A percentile compares a stretch with the other conserved stretches of the same genome.
Conservation (phyloP, 2,113 vertebrate species). For the Dolichallabes microphthalmus region DNA sequence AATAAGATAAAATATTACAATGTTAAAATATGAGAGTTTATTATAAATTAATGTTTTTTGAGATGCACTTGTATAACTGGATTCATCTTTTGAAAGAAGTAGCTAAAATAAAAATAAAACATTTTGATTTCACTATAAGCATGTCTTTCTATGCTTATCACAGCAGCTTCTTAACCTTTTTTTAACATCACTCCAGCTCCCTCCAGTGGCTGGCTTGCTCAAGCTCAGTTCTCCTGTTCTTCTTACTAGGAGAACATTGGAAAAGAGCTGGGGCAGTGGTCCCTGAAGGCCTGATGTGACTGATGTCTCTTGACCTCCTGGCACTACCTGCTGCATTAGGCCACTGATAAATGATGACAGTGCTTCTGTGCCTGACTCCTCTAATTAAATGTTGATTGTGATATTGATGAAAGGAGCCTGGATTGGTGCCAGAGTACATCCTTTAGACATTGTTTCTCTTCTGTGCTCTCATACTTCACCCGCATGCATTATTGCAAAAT, state of each 20-base stretch:
- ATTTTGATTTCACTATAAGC: neutral
- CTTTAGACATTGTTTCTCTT: neutral
- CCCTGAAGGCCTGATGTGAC: conserved; percentile 15
- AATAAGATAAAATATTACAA: no score
- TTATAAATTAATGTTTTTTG: no score
- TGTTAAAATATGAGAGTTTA: no score
- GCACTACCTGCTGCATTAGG: conserved; percentile 35
- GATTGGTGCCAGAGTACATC: conserved; percentile 19
- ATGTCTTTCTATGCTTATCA: neutral
- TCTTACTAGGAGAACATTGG: neutral
- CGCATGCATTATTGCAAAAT: conserved; percentile 15
- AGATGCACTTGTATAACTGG: neutral
- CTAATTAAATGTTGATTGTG: conserved; percentile 40
- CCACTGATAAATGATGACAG: conserved; percentile 30
- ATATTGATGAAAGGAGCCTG: conserved; percentile 33
- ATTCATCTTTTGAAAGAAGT: neutral
- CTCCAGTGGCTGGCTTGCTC: conserved; percentile 16
- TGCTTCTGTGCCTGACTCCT: conserved; percentile 27
- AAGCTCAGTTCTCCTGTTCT: neutral
- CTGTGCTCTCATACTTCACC: neutral
- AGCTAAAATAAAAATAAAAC: neutral
- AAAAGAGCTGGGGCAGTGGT: neutral
- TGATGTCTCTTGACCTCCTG: conserved; percentile 20
- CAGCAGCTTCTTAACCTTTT: neutral
- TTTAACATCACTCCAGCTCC: conserved; percentile 13